A percentile compares a stretch with the other conserved stretches of the same genome.
Evolutionary conservation across 92 coral and sea anemone genomes (phyloP).

Genomic region (Epizoanthus stellaris): DNA sequence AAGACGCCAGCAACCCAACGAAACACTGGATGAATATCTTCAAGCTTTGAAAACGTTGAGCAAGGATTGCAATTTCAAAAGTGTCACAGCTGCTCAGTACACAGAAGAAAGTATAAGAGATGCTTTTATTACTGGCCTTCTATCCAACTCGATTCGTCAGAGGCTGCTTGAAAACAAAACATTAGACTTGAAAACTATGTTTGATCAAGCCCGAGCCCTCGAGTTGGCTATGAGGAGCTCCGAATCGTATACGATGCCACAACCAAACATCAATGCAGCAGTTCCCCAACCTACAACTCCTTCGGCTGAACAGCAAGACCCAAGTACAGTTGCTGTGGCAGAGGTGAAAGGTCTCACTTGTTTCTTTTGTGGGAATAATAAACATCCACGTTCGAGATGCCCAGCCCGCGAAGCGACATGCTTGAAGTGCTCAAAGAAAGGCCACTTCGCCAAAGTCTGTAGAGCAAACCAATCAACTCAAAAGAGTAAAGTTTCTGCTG

Average conservation of each 20-base stretch:
- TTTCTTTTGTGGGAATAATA: slow-evolving; percentile 51
- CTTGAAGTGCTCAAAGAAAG: slow-evolving; percentile 48
- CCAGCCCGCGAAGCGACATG: slow-evolving; percentile 42
- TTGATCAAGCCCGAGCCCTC: slow-evolving; percentile 55
- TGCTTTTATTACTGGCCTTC: slow-evolving; percentile 60
- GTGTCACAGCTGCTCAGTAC: slow-evolving; percentile 54
- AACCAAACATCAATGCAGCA: slow-evolving; percentile 41
- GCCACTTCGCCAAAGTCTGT: slow-evolving; percentile 38
- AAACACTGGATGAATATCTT: slow-evolving; percentile 58
- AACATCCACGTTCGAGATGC: slow-evolving; percentile 46
- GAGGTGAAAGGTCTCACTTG: slow-evolving; percentile 31
- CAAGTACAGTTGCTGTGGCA: slow-evolving; percentile 24
- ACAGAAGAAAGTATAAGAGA: slow-evolving; percentile 50
- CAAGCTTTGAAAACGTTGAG: slow-evolving; percentile 60
- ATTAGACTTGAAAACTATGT: slow-evolving; percentile 53
- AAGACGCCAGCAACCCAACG: slow-evolving; percentile 49
- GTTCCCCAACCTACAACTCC: slow-evolving; percentile 22
- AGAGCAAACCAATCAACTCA: too few relatives aligned
- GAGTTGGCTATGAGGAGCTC: slow-evolving; percentile 53
- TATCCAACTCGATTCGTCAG: slow-evolving; percentile 48
- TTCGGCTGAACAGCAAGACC: slow-evolving; percentile 8
- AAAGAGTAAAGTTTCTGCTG: slow-evolving; percentile 53
- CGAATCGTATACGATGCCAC: slow-evolving; percentile 49
- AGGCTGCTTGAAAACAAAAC: slow-evolving; percentile 57
- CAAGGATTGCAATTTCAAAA: slow-evolving; percentile 59